Percentiles rank a stretch among this genome's conserved stretches.
These are phyloP conservation scores for Sus cebifrons DNA, from an alignment of 2,797 vertebrate genomes.

Conservation along the genomic window DNA sequence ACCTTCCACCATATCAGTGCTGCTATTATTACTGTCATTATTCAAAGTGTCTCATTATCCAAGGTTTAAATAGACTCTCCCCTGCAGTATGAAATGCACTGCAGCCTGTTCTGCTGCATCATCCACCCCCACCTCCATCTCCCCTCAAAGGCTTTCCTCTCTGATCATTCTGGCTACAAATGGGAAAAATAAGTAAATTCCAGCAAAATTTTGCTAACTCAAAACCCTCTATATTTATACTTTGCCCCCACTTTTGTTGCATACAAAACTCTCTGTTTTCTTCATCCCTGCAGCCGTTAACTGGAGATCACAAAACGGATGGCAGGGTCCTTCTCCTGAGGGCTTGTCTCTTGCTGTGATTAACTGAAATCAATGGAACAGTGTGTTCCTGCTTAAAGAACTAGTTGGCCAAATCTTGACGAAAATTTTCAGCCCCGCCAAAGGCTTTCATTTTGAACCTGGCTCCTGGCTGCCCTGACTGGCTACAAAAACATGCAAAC, in stretches of 20 bases:
- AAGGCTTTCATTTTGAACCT: slow-evolving; percentile 36
- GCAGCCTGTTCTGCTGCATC: neutral
- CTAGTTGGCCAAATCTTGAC: slow-evolving; percentile 12
- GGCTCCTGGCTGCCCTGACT: neutral
- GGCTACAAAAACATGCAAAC: slow-evolving; percentile 26
- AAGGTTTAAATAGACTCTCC: neutral
- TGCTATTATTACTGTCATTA: neutral
- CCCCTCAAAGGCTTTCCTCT: neutral
- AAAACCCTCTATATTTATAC: neutral
- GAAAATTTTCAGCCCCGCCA: neutral
- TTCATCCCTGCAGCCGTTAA: slow-evolving; percentile 8
- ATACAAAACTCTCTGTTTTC: slow-evolving; percentile 39
- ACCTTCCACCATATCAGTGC: neutral
- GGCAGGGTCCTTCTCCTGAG: neutral
- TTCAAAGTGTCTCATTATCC: neutral
- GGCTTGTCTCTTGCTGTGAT: neutral
- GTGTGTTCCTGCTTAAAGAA: slow-evolving; percentile 49
- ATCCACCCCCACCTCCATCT: neutral
- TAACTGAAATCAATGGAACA: neutral
- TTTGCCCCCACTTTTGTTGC: neutral
- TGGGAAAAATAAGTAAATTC: slow-evolving; percentile 31
- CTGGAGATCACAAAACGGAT: neutral
- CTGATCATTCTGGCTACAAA: neutral
- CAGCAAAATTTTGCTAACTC: neutral
- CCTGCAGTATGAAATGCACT: neutral